Evolutionary conservation across 2,888 invertebrate genomes (phyloP), one percentile per base, ranked within the genome.

Genomic region (Pyrochroa serraticornis): DNA sequence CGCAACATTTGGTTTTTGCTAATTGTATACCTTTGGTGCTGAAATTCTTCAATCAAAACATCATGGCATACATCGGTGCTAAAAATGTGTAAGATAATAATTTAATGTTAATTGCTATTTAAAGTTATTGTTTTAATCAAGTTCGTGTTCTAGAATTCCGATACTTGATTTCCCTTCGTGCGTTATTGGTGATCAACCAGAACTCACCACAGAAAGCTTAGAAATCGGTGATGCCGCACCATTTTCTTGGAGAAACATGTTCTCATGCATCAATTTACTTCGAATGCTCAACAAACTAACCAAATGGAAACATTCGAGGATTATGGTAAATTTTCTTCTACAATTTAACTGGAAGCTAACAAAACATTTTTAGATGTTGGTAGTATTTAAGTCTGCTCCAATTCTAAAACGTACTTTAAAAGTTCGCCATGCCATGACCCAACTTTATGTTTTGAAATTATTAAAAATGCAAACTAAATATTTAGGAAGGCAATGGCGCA

Each of bases 401-500:
- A 98, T 99, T 71, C 82, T 99, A 55, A 98, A 98, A 80, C 87
- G 97, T 66, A 94, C 97, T 0, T 84, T 99, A 8, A 96, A 97
- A 86, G 94, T 95, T 2, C 86, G 93, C 48, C 95, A 97, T 77
- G 94, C 96, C 5, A 90, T 99, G 86, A 93, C 98, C 87, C 99
- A 99, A 81, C 84, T 99, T 67, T 99, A 99, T 79, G 95, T 97
- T 7, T 83, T 99, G 60, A 99, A 99, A 79, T 82, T 99, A 55
- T 82, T 99, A 8, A 99, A 99, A 83, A 97, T 99, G 96, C 99
- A 99, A 82, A 97, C 98, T 0, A 97, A 98, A 76, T 99, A 98
- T 81, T 85, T 99, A 70, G 99, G 99, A 0, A 84, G 99, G 7
- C 98, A 99, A 76, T 99, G 99, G 99, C 86, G 99, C 44, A 98